These are phyloP conservation scores for Andricus grossulariae DNA, from an alignment of 1,140 invertebrate species.

Conservation along the genomic window DNA sequence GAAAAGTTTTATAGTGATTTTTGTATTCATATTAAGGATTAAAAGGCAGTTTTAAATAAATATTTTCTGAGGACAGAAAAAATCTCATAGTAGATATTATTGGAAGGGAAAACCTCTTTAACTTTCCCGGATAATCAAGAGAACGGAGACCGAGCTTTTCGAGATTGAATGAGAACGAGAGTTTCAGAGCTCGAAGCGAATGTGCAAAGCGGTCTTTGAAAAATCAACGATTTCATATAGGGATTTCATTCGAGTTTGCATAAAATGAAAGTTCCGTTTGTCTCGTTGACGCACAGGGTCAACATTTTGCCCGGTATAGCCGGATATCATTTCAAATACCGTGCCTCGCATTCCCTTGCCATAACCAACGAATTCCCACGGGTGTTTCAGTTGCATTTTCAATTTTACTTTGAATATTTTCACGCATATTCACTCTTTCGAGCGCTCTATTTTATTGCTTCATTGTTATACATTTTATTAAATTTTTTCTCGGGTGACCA, in stretches of 20 bases:
- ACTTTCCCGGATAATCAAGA: no score
- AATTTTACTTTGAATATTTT: slow-evolving; percentile 60
- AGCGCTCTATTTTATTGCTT: not conserved
- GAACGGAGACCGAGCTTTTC: not conserved
- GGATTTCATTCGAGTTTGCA: slow-evolving; percentile 62
- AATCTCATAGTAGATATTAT: slow-evolving; percentile 41
- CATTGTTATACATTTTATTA: not conserved
- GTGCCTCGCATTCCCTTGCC: slow-evolving; percentile 36
- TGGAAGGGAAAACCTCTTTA: slow-evolving; percentile 41
- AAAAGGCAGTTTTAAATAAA: not conserved
- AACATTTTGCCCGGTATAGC: slow-evolving; percentile 49
- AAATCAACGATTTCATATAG: slow-evolving; percentile 63
- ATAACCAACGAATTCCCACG: slow-evolving; percentile 30
- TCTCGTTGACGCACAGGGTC: slow-evolving; percentile 40
- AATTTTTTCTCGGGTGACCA: no score
- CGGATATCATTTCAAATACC: slow-evolving; percentile 38
- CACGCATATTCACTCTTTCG: not conserved
- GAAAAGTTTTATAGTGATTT: slow-evolving; percentile 19
- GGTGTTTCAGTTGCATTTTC: slow-evolving; percentile 52
- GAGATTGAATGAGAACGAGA: slow-evolving; percentile 17
- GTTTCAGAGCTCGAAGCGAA: slow-evolving; percentile 42
- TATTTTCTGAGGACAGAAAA: not conserved
- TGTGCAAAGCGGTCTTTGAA: slow-evolving; percentile 59
- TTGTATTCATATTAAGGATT: not conserved
- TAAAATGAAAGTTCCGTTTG: slow-evolving; percentile 57